Percentiles rank a stretch among this genome's conserved stretches.
These are phyloP conservation scores for Perizoma affinitatum DNA, from an alignment of 2,888 invertebrate genomes.

Conservation along the genomic window DNA sequence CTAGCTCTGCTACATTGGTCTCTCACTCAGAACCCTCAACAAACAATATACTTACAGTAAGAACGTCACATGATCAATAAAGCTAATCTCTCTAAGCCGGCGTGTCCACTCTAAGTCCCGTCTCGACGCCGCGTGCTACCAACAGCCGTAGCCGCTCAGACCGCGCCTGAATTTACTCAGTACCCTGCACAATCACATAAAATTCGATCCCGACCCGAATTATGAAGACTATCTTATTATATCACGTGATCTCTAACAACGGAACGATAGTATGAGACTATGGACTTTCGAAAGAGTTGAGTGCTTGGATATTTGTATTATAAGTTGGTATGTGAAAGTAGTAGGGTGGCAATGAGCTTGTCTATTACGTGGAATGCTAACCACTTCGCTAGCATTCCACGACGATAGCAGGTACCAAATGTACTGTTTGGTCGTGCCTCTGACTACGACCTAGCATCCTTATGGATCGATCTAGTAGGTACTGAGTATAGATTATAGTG, in stretches of 20 bases:
- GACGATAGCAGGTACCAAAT: too few relatives aligned
- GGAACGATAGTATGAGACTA: slow-evolving; percentile 18
- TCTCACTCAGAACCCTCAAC: too few relatives aligned
- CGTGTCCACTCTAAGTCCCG: slow-evolving; percentile 38
- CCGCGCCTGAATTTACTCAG: slow-evolving; percentile 64
- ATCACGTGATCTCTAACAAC: slow-evolving; percentile 41
- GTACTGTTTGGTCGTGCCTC: too few relatives aligned
- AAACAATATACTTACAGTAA: too few relatives aligned
- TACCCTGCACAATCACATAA: slow-evolving; percentile 61
- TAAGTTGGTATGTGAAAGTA: not conserved
- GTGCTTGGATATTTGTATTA: slow-evolving; percentile 1
- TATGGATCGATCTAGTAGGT: too few relatives aligned
- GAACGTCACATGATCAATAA: slow-evolving; percentile 3
- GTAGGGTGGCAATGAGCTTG: too few relatives aligned
- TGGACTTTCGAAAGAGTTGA: slow-evolving; percentile 23
- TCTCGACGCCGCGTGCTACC: slow-evolving; percentile 32
- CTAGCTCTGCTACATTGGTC: too few relatives aligned
- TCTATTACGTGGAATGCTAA: too few relatives aligned
- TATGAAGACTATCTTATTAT: slow-evolving; percentile 59
- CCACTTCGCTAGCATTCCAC: too few relatives aligned
- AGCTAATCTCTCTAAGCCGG: slow-evolving; percentile 10
- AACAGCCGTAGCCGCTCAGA: slow-evolving; percentile 41
- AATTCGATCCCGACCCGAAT: slow-evolving; percentile 65
- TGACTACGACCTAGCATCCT: too few relatives aligned
- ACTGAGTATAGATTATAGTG: too few relatives aligned